phyloP scores from a whole-genome alignment of 2,888 invertebrate genomes.

The Ypsolopha sequella region DNA sequence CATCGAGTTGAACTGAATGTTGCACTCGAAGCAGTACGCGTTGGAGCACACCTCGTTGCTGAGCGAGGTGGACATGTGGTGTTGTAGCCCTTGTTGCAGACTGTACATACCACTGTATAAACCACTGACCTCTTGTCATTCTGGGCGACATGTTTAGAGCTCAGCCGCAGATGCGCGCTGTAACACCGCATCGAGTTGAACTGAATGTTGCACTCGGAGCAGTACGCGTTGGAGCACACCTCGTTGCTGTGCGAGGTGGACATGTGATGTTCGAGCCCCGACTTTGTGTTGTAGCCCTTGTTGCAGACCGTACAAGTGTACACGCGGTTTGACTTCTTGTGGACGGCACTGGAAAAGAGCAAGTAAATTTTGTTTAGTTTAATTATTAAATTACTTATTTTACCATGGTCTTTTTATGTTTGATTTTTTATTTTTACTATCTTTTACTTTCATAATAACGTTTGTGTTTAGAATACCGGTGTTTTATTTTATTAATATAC shows the following conservation, averaged over 20 bases:
- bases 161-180: constrained; percentile 29
- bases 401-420: too few relatives aligned
- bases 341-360: constrained; percentile 23
- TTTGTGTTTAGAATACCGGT: too few relatives aligned
- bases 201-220: constrained; percentile 17
- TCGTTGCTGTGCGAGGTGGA: constrained; percentile 13
- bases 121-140: constrained; percentile 23
- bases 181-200: constrained; percentile 2
- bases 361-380: too few relatives aligned
- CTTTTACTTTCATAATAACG: too few relatives aligned
- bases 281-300: constrained; percentile 29
- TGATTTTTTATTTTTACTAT: too few relatives aligned
- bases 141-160: constrained; percentile 29
- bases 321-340: constrained; percentile 22
- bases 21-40: constrained; percentile 14
- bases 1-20: constrained; percentile 11
- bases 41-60: background rate
- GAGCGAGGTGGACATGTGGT: constrained; percentile 19
- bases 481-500: too few relatives aligned
- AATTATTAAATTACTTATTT: too few relatives aligned
- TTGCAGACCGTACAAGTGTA: constrained; percentile 27
- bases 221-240: background rate
- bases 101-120: constrained; percentile 16
- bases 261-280: constrained; percentile 23
- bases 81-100: constrained; percentile 28